Conservation (phyloP, 2,888 invertebrate genomes). For the Drosophila kanekoi region DNA sequence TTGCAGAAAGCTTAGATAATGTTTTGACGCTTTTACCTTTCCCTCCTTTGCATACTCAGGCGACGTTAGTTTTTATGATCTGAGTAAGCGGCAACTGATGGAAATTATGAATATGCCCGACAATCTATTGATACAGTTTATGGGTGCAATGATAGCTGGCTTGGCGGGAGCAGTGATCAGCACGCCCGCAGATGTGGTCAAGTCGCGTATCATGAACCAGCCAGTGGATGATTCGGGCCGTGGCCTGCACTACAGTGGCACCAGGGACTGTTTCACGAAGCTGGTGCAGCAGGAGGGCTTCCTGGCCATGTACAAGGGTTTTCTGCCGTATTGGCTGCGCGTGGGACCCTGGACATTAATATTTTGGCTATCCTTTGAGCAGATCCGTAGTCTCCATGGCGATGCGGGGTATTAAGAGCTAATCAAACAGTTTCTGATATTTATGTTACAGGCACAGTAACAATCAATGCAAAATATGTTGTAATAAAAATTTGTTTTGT, state of each 20-base stretch:
- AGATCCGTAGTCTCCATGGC: slow-evolving; percentile 39
- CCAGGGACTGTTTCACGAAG: slow-evolving; percentile 40
- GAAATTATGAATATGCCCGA: slow-evolving; percentile 18
- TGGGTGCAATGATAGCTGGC: slow-evolving; percentile 91
- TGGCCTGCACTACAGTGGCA: slow-evolving; percentile 45
- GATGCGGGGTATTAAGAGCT: slow-evolving; percentile 26
- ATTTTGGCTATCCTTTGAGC: slow-evolving; percentile 54
- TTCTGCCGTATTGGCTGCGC: slow-evolving; percentile 54
- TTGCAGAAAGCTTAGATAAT: too few species aligned
- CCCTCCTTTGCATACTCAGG: slow-evolving; percentile 32
- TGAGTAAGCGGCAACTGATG: slow-evolving; percentile 83
- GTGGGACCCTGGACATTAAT: slow-evolving; percentile 54
- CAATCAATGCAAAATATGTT: too few species aligned
- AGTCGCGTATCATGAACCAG: slow-evolving; percentile 96
- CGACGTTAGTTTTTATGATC: slow-evolving; percentile 94
- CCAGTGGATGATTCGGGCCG: slow-evolving; percentile 84
- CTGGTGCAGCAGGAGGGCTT: slow-evolving; percentile 39
- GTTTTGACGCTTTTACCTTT: too few species aligned
- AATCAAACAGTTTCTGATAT: slow-evolving; percentile 3
- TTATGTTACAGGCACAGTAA: not conserved
- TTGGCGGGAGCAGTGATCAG: slow-evolving; percentile 84
- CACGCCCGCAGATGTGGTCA: slow-evolving; percentile 95
- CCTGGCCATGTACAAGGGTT: slow-evolving; percentile 48
- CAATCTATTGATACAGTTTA: slow-evolving; percentile 86
- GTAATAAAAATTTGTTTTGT: not conserved